Conservation (phyloP, 1,140 invertebrate genomes). For the Magallana ariakensis region DNA sequence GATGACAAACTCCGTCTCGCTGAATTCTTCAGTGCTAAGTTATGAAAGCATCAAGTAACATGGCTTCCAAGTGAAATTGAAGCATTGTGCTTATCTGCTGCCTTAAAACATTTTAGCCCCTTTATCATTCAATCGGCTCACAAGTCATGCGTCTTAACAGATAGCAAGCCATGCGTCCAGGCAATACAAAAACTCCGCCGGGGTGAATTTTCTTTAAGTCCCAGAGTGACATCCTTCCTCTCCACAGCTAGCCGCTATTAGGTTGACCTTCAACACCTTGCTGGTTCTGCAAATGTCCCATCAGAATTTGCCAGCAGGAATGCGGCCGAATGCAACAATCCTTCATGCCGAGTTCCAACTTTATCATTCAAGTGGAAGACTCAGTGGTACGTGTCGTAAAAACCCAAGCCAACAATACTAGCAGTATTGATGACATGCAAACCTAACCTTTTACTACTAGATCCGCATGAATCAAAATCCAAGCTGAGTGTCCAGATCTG, state of each 20-base stretch:
- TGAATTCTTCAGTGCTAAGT: conserved; percentile 55
- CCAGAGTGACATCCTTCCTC: conserved; percentile 44
- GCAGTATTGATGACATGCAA: background rate
- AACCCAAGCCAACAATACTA: conserved; percentile 18
- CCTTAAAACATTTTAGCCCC: conserved; percentile 53
- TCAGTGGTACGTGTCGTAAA: conserved; percentile 30
- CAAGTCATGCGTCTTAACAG: too few species aligned
- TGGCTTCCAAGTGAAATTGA: conserved; percentile 56
- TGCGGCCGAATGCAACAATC: conserved; percentile 41
- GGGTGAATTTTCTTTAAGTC: too few species aligned
- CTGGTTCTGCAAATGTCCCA: conserved; percentile 48
- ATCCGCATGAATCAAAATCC: conserved; percentile 45
- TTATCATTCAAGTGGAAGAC: conserved; percentile 26
- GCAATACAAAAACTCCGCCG: too few species aligned
- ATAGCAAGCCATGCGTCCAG: too few species aligned
- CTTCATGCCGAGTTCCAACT: conserved; percentile 30
- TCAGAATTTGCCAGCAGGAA: conserved; percentile 59
- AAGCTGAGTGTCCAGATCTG: conserved; percentile 47
- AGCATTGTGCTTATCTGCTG: conserved; percentile 46
- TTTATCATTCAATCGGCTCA: too few species aligned
- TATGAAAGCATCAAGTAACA: conserved; percentile 29
- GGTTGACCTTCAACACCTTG: conserved; percentile 48
- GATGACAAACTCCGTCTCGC: too few species aligned
- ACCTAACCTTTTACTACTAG: conserved; percentile 51
- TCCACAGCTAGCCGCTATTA: conserved; percentile 56